Evolutionary conservation across 2,797 vertebrate species (phyloP).

Genomic region (Sylvia borin): DNA sequence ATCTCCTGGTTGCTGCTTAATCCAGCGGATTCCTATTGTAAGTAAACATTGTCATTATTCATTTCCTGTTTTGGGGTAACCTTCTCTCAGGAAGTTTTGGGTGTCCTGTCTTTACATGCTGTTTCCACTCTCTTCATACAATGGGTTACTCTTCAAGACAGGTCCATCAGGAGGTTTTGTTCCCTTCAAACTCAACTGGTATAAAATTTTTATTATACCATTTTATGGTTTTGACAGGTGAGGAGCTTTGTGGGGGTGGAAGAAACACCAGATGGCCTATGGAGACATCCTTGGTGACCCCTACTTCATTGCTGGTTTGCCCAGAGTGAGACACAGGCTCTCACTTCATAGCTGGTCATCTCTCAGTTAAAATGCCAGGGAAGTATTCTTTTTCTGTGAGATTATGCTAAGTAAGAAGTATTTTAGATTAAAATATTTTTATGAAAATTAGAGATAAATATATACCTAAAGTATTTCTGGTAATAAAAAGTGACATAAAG

Average conservation of each 20-base stretch:
- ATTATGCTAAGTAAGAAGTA: not conserved
- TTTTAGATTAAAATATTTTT: not conserved
- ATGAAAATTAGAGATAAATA: not conserved
- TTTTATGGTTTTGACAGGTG: conserved; percentile 68
- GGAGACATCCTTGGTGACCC: conserved; percentile 87
- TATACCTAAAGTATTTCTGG: not conserved
- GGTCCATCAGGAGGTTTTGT: not conserved
- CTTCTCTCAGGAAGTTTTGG: not conserved
- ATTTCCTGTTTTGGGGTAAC: not conserved
- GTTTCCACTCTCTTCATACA: not conserved
- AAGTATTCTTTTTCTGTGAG: not conserved
- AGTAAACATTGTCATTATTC: not conserved
- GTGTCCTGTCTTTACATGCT: not conserved
- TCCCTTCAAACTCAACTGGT: not conserved
- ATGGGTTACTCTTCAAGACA: not conserved
- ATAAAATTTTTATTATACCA: not conserved
- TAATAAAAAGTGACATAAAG: not conserved
- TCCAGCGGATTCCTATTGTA: accelerated
- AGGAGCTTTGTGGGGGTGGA: conserved; percentile 85
- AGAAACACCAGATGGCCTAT: conserved; percentile 81
- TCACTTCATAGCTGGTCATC: conserved; percentile 84
- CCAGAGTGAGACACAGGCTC: conserved; percentile 84
- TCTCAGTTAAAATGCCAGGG: conserved; percentile 86
- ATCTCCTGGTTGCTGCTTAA: not conserved
- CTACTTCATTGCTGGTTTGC: conserved; percentile 84